These are phyloP conservation scores for Tenualosa ilisha DNA, from an alignment of 2,797 vertebrate species.

Conservation along the genomic window DNA sequence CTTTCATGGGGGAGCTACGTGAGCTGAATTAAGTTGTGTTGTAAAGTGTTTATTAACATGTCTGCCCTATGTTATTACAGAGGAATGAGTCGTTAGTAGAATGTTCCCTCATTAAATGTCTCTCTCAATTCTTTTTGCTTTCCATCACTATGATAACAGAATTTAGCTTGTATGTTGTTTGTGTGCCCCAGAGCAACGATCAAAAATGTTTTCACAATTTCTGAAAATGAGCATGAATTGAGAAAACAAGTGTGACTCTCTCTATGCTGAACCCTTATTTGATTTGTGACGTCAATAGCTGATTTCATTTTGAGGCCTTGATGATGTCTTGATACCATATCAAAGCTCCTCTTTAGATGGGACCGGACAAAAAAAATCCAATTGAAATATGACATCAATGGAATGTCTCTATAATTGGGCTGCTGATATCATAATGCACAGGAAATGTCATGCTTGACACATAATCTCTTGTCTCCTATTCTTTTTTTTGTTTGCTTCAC, in stretches of 20 bases:
- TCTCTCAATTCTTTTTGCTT: not conserved
- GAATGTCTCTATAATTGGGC: not conserved
- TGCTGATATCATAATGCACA: not conserved
- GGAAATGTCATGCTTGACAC: not conserved
- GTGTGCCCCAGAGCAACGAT: not conserved
- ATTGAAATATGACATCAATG: constrained; percentile 16
- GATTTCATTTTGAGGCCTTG: not conserved
- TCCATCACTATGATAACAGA: not conserved
- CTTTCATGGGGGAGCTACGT: not conserved
- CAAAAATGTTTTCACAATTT: not conserved
- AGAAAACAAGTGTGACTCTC: not conserved
- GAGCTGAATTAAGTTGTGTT: not conserved
- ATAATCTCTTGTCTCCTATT: not conserved
- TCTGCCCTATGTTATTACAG: not conserved
- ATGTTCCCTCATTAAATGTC: not conserved
- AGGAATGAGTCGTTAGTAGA: not conserved
- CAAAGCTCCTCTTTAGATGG: not conserved
- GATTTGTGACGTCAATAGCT: constrained; percentile 6
- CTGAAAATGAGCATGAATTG: not conserved
- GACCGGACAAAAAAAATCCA: not conserved
- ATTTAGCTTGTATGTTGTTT: not conserved
- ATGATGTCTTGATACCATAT: not conserved
- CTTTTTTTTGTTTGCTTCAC: not conserved
- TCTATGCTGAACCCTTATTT: not conserved
- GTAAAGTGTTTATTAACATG: not conserved